A percentile compares a stretch with the other conserved stretches of the same genome.
Conservation (phyloP, 2,888 invertebrate genomes). For the Lamellibrachia satsuma region DNA sequence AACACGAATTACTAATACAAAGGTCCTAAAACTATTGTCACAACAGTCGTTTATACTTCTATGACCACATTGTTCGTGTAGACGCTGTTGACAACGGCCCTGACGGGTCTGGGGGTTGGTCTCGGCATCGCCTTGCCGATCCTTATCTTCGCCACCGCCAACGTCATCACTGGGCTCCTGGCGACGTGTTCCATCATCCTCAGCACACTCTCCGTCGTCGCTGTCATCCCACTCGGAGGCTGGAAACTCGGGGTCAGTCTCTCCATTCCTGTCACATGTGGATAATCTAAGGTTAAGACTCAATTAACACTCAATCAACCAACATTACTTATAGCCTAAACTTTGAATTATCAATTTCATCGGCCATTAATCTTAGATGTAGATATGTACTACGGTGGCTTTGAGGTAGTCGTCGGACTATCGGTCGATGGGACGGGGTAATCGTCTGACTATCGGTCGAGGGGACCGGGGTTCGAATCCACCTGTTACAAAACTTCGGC, state of each 20-base stretch:
- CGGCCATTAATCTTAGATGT: neutral
- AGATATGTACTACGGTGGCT: no score
- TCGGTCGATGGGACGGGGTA: no score
- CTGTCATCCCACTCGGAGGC: constrained; percentile 56
- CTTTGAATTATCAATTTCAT: neutral
- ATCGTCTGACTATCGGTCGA: no score
- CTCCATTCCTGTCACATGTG: neutral
- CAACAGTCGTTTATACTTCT: neutral
- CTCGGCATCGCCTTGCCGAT: constrained; percentile 53
- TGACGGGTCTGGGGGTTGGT: constrained; percentile 55
- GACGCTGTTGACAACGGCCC: constrained; percentile 52
- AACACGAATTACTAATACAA: neutral
- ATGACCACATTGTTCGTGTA: constrained; percentile 33
- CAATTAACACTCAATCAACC: neutral
- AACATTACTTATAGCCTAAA: neutral
- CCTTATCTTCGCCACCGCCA: constrained; percentile 55
- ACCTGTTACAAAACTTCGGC: no score
- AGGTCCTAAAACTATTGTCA: neutral
- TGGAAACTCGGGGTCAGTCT: constrained; percentile 61
- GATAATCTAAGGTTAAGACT: neutral
- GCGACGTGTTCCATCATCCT: constrained; percentile 54
- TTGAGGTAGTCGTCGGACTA: no score
- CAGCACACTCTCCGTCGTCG: constrained; percentile 56
- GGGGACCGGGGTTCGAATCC: no score
- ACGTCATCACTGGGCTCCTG: constrained; percentile 55